phyloP scores from a whole-genome alignment of 2,113 vertebrate genomes.

The Osmerus eperlanus region DNA sequence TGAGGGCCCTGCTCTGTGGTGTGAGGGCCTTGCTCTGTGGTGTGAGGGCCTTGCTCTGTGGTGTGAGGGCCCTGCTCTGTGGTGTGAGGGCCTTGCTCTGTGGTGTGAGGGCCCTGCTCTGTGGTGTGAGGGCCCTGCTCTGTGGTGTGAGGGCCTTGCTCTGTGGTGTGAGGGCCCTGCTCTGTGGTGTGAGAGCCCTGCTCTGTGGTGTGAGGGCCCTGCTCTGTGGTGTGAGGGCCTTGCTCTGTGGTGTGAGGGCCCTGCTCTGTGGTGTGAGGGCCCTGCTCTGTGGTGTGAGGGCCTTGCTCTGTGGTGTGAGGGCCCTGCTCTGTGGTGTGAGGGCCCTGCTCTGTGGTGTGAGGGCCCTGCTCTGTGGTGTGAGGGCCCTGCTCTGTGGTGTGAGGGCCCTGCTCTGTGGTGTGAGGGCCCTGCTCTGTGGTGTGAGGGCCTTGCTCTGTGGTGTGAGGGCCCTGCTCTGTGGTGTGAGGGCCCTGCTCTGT shows the following conservation, averaged over 20 bases:
- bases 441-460: slow-evolving; percentile 64
- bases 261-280: slow-evolving; percentile 64
- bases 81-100: slow-evolving; percentile 12
- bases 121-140: slow-evolving; percentile 65
- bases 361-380: slow-evolving; percentile 69
- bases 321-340: slow-evolving; percentile 64
- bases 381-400: too few species aligned
- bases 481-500: slow-evolving; percentile 63
- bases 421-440: slow-evolving; percentile 63
- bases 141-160: slow-evolving; percentile 65
- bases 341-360: slow-evolving; percentile 62
- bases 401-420: too few species aligned
- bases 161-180: slow-evolving; percentile 65
- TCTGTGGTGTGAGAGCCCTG: slow-evolving; percentile 65
- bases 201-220: slow-evolving; percentile 63
- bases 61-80: neutral
- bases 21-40: too few species aligned
- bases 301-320: slow-evolving; percentile 65
- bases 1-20: too few species aligned
- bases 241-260: slow-evolving; percentile 64
- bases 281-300: slow-evolving; percentile 65
- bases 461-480: slow-evolving; percentile 63
- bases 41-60: too few species aligned
- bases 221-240: slow-evolving; percentile 62
- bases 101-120: slow-evolving; percentile 67